Base-by-base conservation (phyloP, 2,113 vertebrate genomes). In the Chloroceryle aenea region DNA sequence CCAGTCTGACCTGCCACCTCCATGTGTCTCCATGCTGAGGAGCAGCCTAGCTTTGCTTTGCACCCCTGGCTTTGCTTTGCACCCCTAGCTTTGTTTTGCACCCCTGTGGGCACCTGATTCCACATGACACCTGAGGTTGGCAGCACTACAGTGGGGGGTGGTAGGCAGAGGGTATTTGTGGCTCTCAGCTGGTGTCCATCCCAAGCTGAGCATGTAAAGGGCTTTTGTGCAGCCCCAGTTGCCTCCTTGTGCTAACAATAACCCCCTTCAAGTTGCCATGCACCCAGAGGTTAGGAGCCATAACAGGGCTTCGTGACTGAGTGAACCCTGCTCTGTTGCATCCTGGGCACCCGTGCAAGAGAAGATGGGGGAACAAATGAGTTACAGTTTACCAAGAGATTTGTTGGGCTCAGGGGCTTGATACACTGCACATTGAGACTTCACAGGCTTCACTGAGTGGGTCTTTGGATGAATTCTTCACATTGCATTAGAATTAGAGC, bases 61-160 rank as follows among this genome's bases (percentile, higher is more conserved):
- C 23, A 45, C 4, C 17, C n/a, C n/a, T n/a, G n/a, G 29, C 36
- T 87, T n/a, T 3, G 1, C n/a, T 13, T 26, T 3, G 0, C 23
- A 45, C 4, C 17, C n/a, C n/a, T 29, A 42, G 29, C 36, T 87
- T n/a, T 3, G 1, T 30, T 13, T 26, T 3, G 0, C 23, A 45
- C 4, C 17, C n/a, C 34, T 3, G 1, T 0, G 3, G 29, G 12
- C 2, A 1, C 38, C 21, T 0, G 1, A 12, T 26, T 79, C 34
- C 17, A 17, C n/a, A 14, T 1, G 2, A 55, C 13, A 12, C 9
- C 19, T 6, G 26, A 6, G 7, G 4, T 2, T 78, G 62, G 30
- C 25, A 45, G 38, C 0, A 0, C 62, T 14, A 0, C 17, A 8
- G 9, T 40, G 11, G 0, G 48, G n/a, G 19, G 3, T 25, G 34